Evolutionary conservation across 2,113 vertebrate genomes (phyloP).

Genomic region (Pedetes capensis): DNA sequence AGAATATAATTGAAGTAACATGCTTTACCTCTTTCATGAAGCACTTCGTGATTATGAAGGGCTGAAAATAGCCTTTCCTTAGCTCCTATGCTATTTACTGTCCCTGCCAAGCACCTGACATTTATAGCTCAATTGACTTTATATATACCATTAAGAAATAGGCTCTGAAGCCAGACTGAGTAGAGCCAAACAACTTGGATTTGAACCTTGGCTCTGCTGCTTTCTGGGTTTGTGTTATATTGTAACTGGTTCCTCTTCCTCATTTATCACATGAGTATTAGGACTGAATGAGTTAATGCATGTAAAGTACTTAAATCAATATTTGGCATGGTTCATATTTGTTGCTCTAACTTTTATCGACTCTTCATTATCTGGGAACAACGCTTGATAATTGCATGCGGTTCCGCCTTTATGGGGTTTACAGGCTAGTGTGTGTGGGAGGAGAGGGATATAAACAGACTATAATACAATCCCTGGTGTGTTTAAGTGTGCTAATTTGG

Average conservation of each 20-base stretch:
- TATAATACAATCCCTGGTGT: too few species aligned
- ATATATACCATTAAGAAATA: neutral
- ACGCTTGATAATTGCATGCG: neutral
- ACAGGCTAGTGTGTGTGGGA: neutral
- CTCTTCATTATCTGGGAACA: neutral
- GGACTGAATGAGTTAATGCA: neutral
- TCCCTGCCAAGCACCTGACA: neutral
- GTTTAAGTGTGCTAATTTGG: neutral
- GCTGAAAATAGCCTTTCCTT: slow-evolving; percentile 17
- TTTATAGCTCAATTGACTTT: neutral
- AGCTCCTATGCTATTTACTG: neutral
- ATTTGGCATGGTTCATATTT: slow-evolving; percentile 6
- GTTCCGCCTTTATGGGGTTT: neutral
- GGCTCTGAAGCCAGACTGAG: neutral
- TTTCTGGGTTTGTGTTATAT: neutral
- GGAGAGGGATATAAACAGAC: neutral
- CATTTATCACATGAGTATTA: slow-evolving; percentile 1
- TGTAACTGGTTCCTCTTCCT: neutral
- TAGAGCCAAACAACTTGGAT: neutral
- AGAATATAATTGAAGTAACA: neutral
- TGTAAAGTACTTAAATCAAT: neutral
- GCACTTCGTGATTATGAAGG: neutral
- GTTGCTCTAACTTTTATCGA: neutral
- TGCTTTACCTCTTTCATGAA: slow-evolving; percentile 3
- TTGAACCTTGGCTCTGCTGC: neutral